Conservation (phyloP, 1,140 invertebrate species). For the Spodoptera frugiperda region DNA sequence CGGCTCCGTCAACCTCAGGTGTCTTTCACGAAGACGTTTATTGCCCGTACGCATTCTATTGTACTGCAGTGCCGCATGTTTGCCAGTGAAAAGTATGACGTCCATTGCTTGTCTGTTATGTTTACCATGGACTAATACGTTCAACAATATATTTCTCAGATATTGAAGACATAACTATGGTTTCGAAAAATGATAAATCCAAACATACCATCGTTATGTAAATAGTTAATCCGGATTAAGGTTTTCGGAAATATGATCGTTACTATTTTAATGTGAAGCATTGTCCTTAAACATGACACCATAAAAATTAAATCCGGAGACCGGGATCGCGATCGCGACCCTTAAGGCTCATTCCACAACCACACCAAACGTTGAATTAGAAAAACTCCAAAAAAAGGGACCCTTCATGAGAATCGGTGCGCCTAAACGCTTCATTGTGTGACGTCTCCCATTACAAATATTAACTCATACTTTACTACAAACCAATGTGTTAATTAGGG, state of each 20-base stretch:
- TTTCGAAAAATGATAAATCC: background rate
- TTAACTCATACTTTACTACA: slow-evolving; percentile 12
- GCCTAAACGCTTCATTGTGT: slow-evolving; percentile 24
- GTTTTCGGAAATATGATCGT: background rate
- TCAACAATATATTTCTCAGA: background rate
- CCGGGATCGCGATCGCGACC: slow-evolving; percentile 1
- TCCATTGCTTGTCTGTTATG: background rate
- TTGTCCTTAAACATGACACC: background rate
- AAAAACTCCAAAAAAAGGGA: background rate
- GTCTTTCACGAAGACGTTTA: slow-evolving; percentile 29
- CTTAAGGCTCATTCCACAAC: slow-evolving; percentile 1
- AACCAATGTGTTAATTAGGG: slow-evolving; percentile 35
- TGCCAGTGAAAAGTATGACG: background rate
- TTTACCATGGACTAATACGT: background rate
- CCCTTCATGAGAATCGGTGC: slow-evolving; percentile 6
- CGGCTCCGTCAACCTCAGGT: background rate
- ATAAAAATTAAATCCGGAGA: slow-evolving; percentile 17
- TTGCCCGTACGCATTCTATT: background rate
- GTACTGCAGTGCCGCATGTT: too few species aligned
- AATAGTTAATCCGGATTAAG: slow-evolving; percentile 2
- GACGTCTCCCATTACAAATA: slow-evolving; percentile 23
- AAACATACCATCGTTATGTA: background rate
- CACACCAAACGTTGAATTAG: background rate
- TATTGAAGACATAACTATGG: too few species aligned
- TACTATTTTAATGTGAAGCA: too few species aligned